These are phyloP conservation scores for Crenuchus spilurus DNA, from an alignment of 2,797 vertebrate species.

Conservation along the genomic window DNA sequence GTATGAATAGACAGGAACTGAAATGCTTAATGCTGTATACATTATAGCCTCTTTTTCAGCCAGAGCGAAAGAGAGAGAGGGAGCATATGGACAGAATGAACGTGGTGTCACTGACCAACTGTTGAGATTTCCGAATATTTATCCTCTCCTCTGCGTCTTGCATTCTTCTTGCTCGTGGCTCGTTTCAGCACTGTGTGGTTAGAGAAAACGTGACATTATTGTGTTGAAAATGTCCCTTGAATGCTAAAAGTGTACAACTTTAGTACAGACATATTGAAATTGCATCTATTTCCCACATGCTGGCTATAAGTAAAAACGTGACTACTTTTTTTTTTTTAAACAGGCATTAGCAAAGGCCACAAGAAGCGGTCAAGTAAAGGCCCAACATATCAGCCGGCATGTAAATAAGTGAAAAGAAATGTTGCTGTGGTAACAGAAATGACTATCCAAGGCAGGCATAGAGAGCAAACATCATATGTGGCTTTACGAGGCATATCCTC, in stretches of 20 bases:
- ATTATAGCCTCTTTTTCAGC: not conserved
- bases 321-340: not conserved
- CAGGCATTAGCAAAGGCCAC: not conserved
- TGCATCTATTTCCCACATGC: not conserved
- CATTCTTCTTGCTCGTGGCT: constrained; percentile 94
- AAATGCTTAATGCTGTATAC: not conserved
- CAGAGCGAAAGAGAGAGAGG: not conserved
- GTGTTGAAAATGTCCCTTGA: not conserved
- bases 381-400: constrained; percentile 31
- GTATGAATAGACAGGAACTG: not conserved
- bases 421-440: constrained; percentile 40
- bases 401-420: constrained; percentile 32
- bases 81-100: not conserved
- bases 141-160: constrained; percentile 88
- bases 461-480: not conserved
- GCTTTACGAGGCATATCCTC: not conserved
- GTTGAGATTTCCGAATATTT: constrained; percentile 92
- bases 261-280: not conserved
- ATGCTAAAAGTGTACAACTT: no score
- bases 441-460: not conserved
- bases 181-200: constrained; percentile 84
- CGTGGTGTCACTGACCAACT: constrained; percentile 79
- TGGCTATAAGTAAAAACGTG: no score
- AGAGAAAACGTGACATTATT: constrained; percentile 79
- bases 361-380: constrained; percentile 3